These are phyloP conservation scores for Chaenocephalus aceratus DNA, from an alignment of 2,113 vertebrate species.

Conservation along the genomic window DNA sequence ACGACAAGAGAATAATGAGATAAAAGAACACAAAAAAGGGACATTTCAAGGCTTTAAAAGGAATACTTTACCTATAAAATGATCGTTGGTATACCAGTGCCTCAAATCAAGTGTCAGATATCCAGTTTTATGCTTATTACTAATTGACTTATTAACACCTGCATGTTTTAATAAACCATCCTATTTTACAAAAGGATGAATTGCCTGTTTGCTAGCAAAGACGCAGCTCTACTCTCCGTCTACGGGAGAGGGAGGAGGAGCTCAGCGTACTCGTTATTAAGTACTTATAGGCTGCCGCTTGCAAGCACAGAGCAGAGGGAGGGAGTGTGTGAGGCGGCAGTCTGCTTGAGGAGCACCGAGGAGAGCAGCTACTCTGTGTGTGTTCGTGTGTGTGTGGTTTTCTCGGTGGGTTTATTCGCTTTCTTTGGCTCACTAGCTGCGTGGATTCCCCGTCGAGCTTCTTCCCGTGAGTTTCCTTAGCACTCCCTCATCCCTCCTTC, in stretches of 20 bases:
- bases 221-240: conserved; percentile 64
- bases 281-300: conserved; percentile 62
- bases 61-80: too few relatives aligned
- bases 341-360: conserved; percentile 44
- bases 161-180: too few relatives aligned
- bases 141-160: too few relatives aligned
- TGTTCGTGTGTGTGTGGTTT: conserved; percentile 19
- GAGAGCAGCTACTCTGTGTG: conserved; percentile 38
- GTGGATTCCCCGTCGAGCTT: conserved; percentile 41
- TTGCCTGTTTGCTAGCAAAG: conserved; percentile 21
- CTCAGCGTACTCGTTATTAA: conserved; percentile 65
- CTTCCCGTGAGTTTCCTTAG: conserved; percentile 35
- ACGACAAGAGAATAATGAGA: too few relatives aligned
- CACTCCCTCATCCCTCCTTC: background rate
- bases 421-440: conserved; percentile 27
- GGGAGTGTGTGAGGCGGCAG: conserved; percentile 40
- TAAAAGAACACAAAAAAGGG: too few relatives aligned
- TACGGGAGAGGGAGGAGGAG: conserved; percentile 63
- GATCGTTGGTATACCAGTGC: too few relatives aligned
- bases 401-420: conserved; percentile 25
- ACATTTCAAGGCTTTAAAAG: too few relatives aligned
- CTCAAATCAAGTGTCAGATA: too few relatives aligned
- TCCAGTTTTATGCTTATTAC: too few relatives aligned
- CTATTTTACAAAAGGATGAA: too few relatives aligned
- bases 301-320: conserved; percentile 39